phyloP scores from a whole-genome alignment of 2,797 vertebrate species.

The Telmatherina bonti region DNA sequence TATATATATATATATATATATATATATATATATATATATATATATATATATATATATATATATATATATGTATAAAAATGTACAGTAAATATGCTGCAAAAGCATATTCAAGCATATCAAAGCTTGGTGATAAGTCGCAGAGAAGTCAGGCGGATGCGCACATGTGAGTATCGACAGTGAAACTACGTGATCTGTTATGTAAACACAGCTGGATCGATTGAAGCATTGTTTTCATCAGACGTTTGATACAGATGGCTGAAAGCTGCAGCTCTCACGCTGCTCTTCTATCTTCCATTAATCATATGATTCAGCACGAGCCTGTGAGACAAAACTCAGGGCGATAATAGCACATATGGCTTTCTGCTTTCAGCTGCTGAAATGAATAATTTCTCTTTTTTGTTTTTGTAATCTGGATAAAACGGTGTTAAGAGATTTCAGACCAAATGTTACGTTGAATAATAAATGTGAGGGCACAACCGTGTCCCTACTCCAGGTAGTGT shows the following conservation, averaged over 20 bases:
- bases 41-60: no score
- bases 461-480: no score
- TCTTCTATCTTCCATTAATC: constrained; percentile 7
- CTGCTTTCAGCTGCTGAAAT: not conserved
- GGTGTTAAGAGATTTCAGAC: no score
- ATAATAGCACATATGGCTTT: not conserved
- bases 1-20: no score
- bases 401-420: not conserved
- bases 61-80: no score
- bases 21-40: no score
- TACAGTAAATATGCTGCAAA: no score
- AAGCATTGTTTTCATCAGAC: not conserved
- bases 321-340: not conserved
- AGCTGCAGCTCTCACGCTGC: constrained; percentile 3
- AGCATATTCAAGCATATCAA: no score
- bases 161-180: not conserved
- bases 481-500: no score
- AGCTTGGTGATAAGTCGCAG: no score
- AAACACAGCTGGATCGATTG: not conserved
- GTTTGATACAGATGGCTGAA: constrained; percentile 4
- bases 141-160: no score
- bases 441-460: no score
- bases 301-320: constrained; percentile 4
- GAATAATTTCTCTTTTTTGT: not conserved
- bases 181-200: not conserved